Percentiles rank a stretch among this genome's conserved stretches.
Conservation (phyloP, 2,797 vertebrate species). For the Champsocephalus esox region DNA sequence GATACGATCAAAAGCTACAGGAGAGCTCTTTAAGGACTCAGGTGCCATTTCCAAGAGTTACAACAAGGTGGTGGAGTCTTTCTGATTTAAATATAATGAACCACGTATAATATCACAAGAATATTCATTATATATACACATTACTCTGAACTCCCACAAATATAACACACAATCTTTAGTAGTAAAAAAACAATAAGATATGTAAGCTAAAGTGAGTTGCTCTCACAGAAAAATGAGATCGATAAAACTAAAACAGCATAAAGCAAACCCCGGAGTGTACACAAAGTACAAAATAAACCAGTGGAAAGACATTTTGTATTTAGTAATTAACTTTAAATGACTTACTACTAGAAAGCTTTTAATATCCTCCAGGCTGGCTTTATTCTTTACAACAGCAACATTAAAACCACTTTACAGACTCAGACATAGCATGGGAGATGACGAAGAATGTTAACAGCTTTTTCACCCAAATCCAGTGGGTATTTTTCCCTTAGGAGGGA, state of each 20-base stretch:
- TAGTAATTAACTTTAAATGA: slow-evolving; percentile 67
- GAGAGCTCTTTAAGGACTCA: too few species aligned
- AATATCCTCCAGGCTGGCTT: slow-evolving; percentile 65
- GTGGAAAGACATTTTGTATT: slow-evolving; percentile 56
- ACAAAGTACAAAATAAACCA: slow-evolving; percentile 36
- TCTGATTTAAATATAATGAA: neutral
- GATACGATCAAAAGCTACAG: too few species aligned
- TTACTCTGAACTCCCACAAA: slow-evolving; percentile 26
- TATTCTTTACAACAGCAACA: slow-evolving; percentile 68
- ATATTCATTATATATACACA: slow-evolving; percentile 7
- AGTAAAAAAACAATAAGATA: slow-evolving; percentile 12
- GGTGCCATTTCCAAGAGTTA: too few species aligned
- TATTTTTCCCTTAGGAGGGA: slow-evolving; percentile 56
- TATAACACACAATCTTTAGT: slow-evolving; percentile 6
- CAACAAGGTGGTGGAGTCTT: neutral
- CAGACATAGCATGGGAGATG: slow-evolving; percentile 55
- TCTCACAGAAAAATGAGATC: neutral
- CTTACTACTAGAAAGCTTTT: slow-evolving; percentile 50
- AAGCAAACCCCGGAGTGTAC: slow-evolving; percentile 24
- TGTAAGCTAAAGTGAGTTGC: neutral
- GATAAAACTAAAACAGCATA: slow-evolving; percentile 29
- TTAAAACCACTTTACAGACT: slow-evolving; percentile 79
- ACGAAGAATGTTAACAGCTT: slow-evolving; percentile 67
- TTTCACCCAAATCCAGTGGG: slow-evolving; percentile 41
- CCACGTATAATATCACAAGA: neutral